Percentiles rank a stretch among this genome's conserved stretches.
These are phyloP conservation scores for Brevimyrus niger DNA, from an alignment of 2,113 vertebrate genomes.

Conservation along the genomic window DNA sequence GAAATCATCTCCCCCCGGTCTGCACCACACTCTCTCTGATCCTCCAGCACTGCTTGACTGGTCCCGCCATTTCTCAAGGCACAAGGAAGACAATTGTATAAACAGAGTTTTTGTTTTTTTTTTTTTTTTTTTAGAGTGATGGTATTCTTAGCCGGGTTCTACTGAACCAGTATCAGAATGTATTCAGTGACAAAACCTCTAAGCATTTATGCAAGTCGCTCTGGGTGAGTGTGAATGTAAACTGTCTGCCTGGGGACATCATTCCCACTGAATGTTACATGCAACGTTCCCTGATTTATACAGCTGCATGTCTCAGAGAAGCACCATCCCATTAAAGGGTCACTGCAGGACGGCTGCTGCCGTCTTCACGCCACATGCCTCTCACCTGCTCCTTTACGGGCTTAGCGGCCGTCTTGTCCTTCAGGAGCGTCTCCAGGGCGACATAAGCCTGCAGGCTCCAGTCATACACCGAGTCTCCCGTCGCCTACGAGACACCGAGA, in stretches of 20 bases:
- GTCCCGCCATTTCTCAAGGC: too few species aligned
- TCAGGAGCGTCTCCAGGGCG: conserved; percentile 14
- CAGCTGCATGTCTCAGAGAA: background rate
- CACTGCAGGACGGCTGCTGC: background rate
- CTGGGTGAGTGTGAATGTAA: too few species aligned
- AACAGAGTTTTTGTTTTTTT: too few species aligned
- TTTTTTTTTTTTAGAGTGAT: too few species aligned
- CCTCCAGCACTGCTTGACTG: too few species aligned
- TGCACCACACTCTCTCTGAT: too few species aligned
- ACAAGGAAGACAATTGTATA: too few species aligned
- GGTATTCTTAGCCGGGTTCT: too few species aligned
- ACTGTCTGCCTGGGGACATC: background rate
- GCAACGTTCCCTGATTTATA: background rate
- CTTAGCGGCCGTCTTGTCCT: background rate
- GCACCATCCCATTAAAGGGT: background rate
- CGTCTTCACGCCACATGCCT: background rate
- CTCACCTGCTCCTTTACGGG: conserved; percentile 10
- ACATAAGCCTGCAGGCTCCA: conserved; percentile 19
- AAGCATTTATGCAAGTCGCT: too few species aligned
- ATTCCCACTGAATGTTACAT: background rate
- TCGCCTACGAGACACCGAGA: background rate
- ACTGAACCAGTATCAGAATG: too few species aligned
- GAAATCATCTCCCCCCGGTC: too few species aligned
- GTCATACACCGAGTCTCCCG: conserved; percentile 17
- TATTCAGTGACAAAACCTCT: too few species aligned